Conservation (phyloP, 2,888 invertebrate species). For the Plagiodera versicolora region DNA sequence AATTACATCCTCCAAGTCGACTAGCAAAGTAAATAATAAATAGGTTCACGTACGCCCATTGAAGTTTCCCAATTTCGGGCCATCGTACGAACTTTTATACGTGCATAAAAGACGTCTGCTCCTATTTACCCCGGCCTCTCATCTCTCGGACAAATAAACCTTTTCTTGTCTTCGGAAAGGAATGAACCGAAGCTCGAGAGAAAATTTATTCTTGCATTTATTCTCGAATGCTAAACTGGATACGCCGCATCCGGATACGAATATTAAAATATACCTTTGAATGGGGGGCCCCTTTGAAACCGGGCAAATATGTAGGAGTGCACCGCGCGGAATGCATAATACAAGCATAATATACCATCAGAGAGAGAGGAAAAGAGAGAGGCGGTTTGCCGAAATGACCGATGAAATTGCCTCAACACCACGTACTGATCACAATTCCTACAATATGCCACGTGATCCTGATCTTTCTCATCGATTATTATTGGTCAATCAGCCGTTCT, state of each 20-base stretch:
- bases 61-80: background rate
- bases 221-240: background rate
- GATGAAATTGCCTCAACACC: background rate
- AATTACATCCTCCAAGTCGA: too few species aligned
- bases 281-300: background rate
- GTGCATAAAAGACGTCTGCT: background rate
- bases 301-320: background rate
- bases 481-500: too few species aligned
- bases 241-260: background rate
- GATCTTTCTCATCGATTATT: background rate
- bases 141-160: background rate
- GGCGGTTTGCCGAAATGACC: background rate
- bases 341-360: background rate
- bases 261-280: slow-evolving; percentile 1
- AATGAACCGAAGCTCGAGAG: background rate
- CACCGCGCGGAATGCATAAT: background rate
- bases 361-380: too few species aligned
- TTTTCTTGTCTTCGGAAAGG: background rate
- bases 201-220: background rate
- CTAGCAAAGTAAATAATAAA: too few species aligned
- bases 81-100: background rate
- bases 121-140: background rate
- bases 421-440: background rate
- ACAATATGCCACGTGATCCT: background rate
- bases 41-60: too few species aligned